Percentiles rank a stretch among this genome's conserved stretches.
These are phyloP conservation scores for Mareca penelope DNA, from an alignment of 2,797 vertebrate species.

Conservation along the genomic window DNA sequence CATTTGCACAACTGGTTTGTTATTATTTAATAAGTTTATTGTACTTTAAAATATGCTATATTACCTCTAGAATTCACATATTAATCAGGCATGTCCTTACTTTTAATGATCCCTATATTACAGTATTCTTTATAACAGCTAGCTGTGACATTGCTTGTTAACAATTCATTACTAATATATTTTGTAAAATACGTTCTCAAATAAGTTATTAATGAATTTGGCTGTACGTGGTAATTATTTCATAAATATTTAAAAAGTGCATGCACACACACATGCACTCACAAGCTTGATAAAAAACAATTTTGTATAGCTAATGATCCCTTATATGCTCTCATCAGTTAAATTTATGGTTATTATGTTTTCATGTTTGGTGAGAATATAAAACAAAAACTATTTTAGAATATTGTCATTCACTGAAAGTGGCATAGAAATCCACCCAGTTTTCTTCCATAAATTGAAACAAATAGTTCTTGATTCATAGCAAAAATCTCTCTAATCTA, in stretches of 20 bases:
- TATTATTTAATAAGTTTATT: background rate
- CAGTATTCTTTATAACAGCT: slow-evolving; percentile 6
- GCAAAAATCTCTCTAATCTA: background rate
- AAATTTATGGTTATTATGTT: slow-evolving; percentile 58
- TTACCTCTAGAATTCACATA: background rate
- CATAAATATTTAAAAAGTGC: slow-evolving; percentile 73
- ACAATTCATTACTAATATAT: slow-evolving; percentile 44
- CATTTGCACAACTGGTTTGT: background rate
- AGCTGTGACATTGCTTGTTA: slow-evolving; percentile 31
- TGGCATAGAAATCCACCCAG: slow-evolving; percentile 22
- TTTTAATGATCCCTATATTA: slow-evolving; percentile 43
- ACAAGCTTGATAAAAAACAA: slow-evolving; percentile 53
- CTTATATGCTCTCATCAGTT: slow-evolving; percentile 49
- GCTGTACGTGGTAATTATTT: slow-evolving; percentile 65
- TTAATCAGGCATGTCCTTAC: background rate
- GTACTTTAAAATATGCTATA: background rate
- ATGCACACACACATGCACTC: background rate
- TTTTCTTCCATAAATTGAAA: slow-evolving; percentile 54
- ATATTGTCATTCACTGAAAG: slow-evolving; percentile 40
- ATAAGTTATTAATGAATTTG: slow-evolving; percentile 66
- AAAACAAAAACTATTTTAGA: slow-evolving; percentile 59
- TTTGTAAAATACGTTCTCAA: slow-evolving; percentile 53
- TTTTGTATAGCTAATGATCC: slow-evolving; percentile 46
- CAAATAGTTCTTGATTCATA: slow-evolving; percentile 13
- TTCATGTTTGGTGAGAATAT: slow-evolving; percentile 59